Base-by-base conservation (phyloP, 2,888 invertebrate species). In the Campopleginae sp. region DNA sequence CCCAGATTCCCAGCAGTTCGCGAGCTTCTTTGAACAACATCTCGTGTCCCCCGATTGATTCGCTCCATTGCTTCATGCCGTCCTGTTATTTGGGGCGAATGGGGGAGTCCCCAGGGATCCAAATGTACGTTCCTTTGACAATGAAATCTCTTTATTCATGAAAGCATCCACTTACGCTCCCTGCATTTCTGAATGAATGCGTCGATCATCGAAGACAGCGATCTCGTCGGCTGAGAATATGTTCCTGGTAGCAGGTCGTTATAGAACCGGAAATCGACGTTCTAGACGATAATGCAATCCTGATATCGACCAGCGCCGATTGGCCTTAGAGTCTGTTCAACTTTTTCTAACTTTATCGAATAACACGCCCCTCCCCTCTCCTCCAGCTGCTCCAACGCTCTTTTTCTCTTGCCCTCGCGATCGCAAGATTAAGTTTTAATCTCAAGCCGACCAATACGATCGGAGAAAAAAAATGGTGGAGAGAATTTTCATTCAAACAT, bases 81-180 rank as follows among this genome's bases (percentile, higher is more conserved):
- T 86, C 91, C 91, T 92, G 91, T 82, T 91, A 90, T 76, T 74
- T 88, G 89, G 90, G 90, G 90, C 91, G 90, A 91, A 89, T 89
- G 89, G 88, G 90, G 89, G 90, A 89, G 90, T 92, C 91, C 91
- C 91, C 89, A 91, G 90, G 90, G 91, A 91, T 89, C 89, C 88
- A 86, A 75, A 75, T 74, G 27, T 10, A 42, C 82, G 81, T 86
- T 81, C 85, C 76, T 86, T 82, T 75, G 65, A 75, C 70, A 85
- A 44, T 12, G 19, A 42, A 65, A 58, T 70, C 48, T 54, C 44
- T 7, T 27, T 42, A 19, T 27, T 7, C 17, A 0, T 31, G 42
- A 23, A 23, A 46, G 19, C 6, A 38, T 14, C 54, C 54, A 42
- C 72, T 1, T 8, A 44, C 38, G 3, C 10, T 31, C 17, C 51